Conservation (phyloP, 2,797 vertebrate genomes). For the Centroberyx gerrardi region DNA sequence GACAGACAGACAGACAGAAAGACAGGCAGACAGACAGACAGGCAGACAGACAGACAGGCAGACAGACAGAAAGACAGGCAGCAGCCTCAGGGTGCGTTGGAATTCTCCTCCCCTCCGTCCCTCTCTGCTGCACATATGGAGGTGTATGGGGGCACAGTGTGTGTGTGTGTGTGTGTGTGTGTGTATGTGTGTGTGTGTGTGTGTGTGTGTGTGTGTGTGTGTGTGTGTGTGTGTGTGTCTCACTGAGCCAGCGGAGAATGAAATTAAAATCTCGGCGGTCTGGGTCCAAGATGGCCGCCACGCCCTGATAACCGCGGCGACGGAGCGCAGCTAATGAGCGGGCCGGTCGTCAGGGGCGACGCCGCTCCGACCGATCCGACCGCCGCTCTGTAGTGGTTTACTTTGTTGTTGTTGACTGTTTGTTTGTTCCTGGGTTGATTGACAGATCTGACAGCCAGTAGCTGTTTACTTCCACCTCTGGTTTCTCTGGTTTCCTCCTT, state of each 20-base stretch:
- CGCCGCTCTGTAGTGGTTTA: neutral
- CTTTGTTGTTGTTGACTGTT: too few relatives aligned
- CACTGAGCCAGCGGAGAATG: slow-evolving; percentile 47
- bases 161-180: slow-evolving; percentile 1
- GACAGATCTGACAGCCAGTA: neutral
- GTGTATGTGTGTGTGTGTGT: slow-evolving; percentile 20
- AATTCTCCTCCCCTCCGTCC: slow-evolving; percentile 33
- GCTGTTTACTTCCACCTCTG: too few relatives aligned
- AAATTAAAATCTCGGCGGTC: slow-evolving; percentile 52
- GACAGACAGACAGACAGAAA: too few relatives aligned
- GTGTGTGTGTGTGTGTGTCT: slow-evolving; percentile 21
- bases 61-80: neutral
- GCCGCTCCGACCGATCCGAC: neutral
- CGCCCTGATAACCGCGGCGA: slow-evolving; percentile 52
- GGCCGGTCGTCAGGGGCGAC: neutral
- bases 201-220: slow-evolving; percentile 27
- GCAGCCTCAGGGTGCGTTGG: slow-evolving; percentile 23
- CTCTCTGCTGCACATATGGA: slow-evolving; percentile 52
- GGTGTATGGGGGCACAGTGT: slow-evolving; percentile 9
- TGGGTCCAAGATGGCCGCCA: slow-evolving; percentile 58
- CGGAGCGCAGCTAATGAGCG: slow-evolving; percentile 54
- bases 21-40: neutral
- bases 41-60: neutral
- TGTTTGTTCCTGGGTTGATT: neutral
- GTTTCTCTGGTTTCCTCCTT: too few relatives aligned